Base-by-base conservation (phyloP, 2,888 invertebrate species). In the Lomographa bimaculata region DNA sequence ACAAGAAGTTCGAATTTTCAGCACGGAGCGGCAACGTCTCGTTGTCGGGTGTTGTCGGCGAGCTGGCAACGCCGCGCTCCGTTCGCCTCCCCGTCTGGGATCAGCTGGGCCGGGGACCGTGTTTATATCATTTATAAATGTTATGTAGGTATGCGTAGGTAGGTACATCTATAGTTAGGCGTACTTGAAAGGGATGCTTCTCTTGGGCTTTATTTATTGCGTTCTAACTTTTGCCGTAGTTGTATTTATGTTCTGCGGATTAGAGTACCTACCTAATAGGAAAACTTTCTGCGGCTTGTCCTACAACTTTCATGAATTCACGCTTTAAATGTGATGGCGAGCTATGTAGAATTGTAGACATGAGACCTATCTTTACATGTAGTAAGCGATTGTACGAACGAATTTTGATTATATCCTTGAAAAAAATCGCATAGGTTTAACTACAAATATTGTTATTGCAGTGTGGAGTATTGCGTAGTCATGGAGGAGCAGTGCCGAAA, bases 1-100 rank as follows among this genome's bases (percentile, higher is more conserved):
- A 72, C 75, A 72, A 74, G 72, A 71, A 71, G 63, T 73, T 67
- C 64, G 70, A 69, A 65, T 75, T 72, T 70, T 64, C 71, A 52
- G 66, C 51, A 59, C 61, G 54, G 59, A 60, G 57, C 55, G 70
- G 64, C 72, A 72, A 69, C 71, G 61, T 32, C 30, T 57, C 57
- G 40, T 42, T 44, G 26, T 33, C 37, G 55, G 54, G 43, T n/a
- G 46, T 45, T 17, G 40, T 33, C 11, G 19, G 32, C 66, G 60
- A 61, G 59, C 60, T 63, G 77, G 75, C 80, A 80, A 76, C 78
- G 57, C 46, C 51, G 50, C 54, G 34, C 28, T 35, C n/a, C 25
- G 7, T 30, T 29, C 42, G 30, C 38, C 36, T 70, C 71, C 64
- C 48, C 63, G 67, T 67, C 56, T 52, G 57, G 57, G 58, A 61